These are phyloP conservation scores for Panthera leo DNA, from an alignment of 2,113 vertebrate genomes.

Conservation along the genomic window DNA sequence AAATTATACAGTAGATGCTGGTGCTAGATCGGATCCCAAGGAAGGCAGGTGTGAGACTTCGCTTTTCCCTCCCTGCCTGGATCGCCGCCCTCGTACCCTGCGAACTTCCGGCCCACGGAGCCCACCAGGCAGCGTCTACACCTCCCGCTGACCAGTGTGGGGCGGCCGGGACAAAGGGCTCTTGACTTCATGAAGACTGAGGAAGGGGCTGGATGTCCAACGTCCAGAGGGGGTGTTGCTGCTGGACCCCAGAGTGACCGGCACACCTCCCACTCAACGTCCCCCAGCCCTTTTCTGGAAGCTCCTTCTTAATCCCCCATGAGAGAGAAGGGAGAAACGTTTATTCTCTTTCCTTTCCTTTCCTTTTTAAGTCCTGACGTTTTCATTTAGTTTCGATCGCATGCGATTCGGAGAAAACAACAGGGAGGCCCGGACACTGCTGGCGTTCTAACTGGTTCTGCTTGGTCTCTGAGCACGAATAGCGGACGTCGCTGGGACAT, in stretches of 20 bases:
- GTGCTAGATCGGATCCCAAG: accelerated
- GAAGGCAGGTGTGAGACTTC: too few relatives aligned
- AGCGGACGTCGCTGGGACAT: accelerated
- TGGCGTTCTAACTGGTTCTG: accelerated
- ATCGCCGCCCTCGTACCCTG: accelerated
- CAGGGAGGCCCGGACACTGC: accelerated
- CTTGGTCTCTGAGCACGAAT: accelerated
- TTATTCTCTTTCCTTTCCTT: background rate
- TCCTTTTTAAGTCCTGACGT: background rate
- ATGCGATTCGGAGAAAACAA: background rate
- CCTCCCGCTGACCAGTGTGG: accelerated
- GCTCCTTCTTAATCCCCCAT: background rate
- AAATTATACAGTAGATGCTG: accelerated
- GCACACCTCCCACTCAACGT: background rate
- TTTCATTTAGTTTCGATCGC: background rate
- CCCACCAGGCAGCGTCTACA: accelerated
- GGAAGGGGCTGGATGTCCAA: too few relatives aligned
- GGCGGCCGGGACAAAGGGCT: accelerated
- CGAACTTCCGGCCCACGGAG: background rate
- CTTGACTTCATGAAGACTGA: accelerated
- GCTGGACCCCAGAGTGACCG: background rate
- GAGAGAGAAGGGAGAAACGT: background rate
- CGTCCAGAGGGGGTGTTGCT: accelerated
- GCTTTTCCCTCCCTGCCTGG: accelerated
- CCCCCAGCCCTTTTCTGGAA: accelerated